Base-by-base conservation (phyloP, 2,113 vertebrate genomes). In the Protobothrops flavoviridis region DNA sequence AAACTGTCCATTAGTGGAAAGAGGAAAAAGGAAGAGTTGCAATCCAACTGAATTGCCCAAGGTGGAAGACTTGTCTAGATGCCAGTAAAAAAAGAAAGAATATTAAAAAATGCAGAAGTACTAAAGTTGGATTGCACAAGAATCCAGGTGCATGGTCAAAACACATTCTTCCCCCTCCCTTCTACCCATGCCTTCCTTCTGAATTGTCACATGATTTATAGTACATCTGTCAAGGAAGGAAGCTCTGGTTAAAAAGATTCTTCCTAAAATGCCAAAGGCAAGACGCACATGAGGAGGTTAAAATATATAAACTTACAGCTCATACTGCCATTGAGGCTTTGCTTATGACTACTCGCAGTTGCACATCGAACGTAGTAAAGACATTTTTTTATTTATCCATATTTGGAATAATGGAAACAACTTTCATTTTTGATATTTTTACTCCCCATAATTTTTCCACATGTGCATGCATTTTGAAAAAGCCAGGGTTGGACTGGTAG, bases 91-190 rank as follows among this genome's bases (percentile, higher is more conserved):
- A 29, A 86, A 93, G 69, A 90, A 90, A 85, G 20, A 13, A 6
- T 61, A 86, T 61, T 43, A 29, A 89, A 90, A 52, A 92, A 94
- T 87, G 88, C 57, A 90, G 88, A 94, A 92, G 88, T 92, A 55
- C 57, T 64, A 48, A 74, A n/a, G 55, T 3, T 11, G 64, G 74
- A 87, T 94, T 94, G 81, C 88, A 92, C 21, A 92, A 94, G 23
- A 26, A n/a, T 15, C 33, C 93, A 95, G 94, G 96, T 96, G 93
- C 91, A 92, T 94, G 20, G 74, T 92, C 93, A 10, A 94, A 87
- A 52, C 0, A 61, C 10, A 92, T 92, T 85, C 52, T 17, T 43
- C 81, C 59, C 13, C 50, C 50, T 53, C 56, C 52, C 93, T 2
- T 53, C 94, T 12, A 3, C 86, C 15, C 87, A 45, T 81, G 33